Evolutionary conservation across 2,113 vertebrate species (phyloP).

Genomic region (Hyla sarda): DNA sequence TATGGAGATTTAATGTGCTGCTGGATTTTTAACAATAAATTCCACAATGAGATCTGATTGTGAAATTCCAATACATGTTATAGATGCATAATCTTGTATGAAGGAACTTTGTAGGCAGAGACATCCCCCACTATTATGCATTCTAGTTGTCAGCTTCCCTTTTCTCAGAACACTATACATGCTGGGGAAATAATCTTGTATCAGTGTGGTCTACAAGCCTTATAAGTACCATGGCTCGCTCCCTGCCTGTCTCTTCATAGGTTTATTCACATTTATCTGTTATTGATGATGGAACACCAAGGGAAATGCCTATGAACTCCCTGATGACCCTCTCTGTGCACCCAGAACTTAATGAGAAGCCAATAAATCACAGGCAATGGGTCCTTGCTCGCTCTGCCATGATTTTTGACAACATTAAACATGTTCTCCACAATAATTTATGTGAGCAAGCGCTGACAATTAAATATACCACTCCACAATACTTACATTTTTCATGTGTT

Average conservation of each 20-base stretch:
- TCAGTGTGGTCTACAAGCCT: neutral
- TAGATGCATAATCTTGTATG: neutral
- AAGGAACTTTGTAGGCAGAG: neutral
- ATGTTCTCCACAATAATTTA: slow-evolving; percentile 1
- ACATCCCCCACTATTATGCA: neutral
- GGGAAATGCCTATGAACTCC: neutral
- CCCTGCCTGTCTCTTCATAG: slow-evolving; percentile 23
- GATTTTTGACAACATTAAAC: neutral
- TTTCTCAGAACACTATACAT: slow-evolving; percentile 17
- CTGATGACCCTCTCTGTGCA: slow-evolving; percentile 1
- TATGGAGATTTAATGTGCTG: too few relatives aligned
- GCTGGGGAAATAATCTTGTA: slow-evolving; percentile 40
- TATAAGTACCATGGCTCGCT: slow-evolving; percentile 31
- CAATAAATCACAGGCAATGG: slow-evolving; percentile 15
- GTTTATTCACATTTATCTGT: slow-evolving; percentile 23
- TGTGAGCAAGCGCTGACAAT: neutral
- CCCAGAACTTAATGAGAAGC: slow-evolving; percentile 10
- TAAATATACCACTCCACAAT: neutral
- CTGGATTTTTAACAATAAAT: neutral
- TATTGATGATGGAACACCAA: slow-evolving; percentile 34
- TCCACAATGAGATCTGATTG: neutral
- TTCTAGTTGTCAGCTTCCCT: neutral
- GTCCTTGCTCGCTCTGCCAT: neutral
- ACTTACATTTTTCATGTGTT: neutral
- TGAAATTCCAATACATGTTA: neutral